Conservation (phyloP, 2,113 vertebrate species). For the Rhinopithecus roxellana region DNA sequence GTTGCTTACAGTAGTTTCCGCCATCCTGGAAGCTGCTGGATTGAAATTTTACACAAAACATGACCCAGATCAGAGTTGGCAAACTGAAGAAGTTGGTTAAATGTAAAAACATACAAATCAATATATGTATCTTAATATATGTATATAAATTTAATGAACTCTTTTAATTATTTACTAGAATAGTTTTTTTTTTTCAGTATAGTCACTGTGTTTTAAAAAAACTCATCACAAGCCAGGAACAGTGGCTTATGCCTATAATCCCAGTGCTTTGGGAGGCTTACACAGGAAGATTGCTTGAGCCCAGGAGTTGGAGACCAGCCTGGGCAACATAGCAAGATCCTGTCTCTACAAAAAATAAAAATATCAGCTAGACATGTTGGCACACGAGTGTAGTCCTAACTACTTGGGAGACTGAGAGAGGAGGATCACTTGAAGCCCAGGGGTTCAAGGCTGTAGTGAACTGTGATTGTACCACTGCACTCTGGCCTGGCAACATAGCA, state of each 20-base stretch:
- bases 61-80: background rate
- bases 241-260: background rate
- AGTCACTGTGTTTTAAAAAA: background rate
- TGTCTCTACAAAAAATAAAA: background rate
- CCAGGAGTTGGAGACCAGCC: background rate
- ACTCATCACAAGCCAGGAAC: background rate
- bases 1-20: background rate
- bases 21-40: background rate
- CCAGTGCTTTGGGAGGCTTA: background rate
- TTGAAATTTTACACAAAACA: conserved; percentile 14
- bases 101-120: background rate
- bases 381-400: background rate
- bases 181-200: background rate
- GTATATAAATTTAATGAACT: background rate
- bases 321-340: background rate
- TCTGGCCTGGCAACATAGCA: background rate
- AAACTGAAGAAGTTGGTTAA: conserved; percentile 8
- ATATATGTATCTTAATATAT: background rate
- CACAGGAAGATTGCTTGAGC: background rate
- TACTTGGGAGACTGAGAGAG: background rate
- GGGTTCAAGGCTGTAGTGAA: background rate
- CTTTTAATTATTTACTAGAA: conserved; percentile 25
- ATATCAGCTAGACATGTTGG: background rate
- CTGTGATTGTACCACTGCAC: background rate
- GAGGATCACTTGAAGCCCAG: background rate